Conservation (phyloP, 2,797 vertebrate species). For the Mionectes olivaceus region DNA sequence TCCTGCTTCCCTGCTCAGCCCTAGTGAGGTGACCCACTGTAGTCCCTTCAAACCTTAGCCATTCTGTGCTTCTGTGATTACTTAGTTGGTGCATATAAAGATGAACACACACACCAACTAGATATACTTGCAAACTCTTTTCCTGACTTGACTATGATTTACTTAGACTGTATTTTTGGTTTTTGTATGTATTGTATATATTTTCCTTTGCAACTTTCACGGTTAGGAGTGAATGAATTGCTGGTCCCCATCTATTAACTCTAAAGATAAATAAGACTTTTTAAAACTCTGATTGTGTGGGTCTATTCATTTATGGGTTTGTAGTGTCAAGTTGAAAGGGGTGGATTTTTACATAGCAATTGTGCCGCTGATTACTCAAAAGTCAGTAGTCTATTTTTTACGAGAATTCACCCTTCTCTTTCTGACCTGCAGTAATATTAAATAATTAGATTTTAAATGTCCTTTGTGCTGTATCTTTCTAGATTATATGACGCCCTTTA, state of each 20-base stretch:
- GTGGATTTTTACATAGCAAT: not conserved
- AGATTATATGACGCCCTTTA: not conserved
- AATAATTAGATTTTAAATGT: slow-evolving; percentile 25
- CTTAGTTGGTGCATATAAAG: not conserved
- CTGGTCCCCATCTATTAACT: not conserved
- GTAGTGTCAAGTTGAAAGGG: not conserved
- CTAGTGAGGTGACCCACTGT: no score
- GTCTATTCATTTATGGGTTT: not conserved
- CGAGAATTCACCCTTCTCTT: not conserved
- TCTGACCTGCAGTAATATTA: not conserved
- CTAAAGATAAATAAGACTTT: not conserved
- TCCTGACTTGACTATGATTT: not conserved
- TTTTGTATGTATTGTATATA: not conserved
- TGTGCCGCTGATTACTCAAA: not conserved
- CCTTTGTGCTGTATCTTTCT: not conserved
- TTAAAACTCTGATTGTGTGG: not conserved
- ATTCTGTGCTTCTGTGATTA: not conserved
- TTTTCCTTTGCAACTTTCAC: not conserved
- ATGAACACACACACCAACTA: not conserved
- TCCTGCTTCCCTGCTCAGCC: not conserved
- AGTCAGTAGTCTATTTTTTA: not conserved
- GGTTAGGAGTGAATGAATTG: not conserved
- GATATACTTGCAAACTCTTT: not conserved
- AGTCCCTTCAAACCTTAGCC: not conserved
- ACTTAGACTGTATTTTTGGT: not conserved